Percentiles rank a stretch among this genome's conserved stretches.
Conservation (phyloP, 2,113 vertebrate species). For the Falco punctatus region DNA sequence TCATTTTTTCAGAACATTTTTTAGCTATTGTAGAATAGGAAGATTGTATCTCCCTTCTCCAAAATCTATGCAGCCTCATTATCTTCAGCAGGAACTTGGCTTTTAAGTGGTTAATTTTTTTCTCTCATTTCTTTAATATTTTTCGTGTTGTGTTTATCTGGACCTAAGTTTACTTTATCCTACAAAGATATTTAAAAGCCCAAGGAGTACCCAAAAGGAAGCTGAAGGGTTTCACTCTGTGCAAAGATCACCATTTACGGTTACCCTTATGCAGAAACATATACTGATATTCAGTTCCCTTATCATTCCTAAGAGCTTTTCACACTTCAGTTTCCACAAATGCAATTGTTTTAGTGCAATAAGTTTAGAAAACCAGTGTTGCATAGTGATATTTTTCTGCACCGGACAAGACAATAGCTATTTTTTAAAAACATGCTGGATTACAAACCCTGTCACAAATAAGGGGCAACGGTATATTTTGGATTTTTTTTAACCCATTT, state of each 20-base stretch:
- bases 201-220: background rate
- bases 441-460: background rate
- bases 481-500: background rate
- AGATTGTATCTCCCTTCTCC: background rate
- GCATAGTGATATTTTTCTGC: constrained; percentile 8
- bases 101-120: background rate
- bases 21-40: background rate
- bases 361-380: constrained; percentile 35
- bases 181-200: background rate
- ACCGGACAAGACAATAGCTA: background rate
- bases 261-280: constrained; percentile 22
- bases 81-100: background rate
- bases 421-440: background rate
- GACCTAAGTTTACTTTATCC: background rate
- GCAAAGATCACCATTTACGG: background rate
- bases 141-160: background rate
- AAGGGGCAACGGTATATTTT: background rate
- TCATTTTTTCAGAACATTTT: background rate
- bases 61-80: background rate
- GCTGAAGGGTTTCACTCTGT: background rate
- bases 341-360: constrained; percentile 48
- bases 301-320: constrained; percentile 46
- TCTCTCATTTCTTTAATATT: background rate
- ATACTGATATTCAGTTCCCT: constrained; percentile 17
- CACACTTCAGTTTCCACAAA: constrained; percentile 46